Base-by-base conservation (phyloP, 2,888 invertebrate species). In the Agonopterix heracliana region DNA sequence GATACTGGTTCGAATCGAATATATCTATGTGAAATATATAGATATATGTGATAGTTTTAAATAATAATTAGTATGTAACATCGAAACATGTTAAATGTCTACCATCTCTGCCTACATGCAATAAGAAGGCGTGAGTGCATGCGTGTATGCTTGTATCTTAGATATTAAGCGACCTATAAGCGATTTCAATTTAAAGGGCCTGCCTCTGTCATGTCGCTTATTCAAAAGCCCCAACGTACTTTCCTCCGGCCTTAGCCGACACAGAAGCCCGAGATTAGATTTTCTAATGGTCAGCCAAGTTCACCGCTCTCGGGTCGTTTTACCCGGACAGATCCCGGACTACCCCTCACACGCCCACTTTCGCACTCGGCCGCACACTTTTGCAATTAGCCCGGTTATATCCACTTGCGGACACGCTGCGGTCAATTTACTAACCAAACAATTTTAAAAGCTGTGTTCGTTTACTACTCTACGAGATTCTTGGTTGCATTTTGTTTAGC, bases 221-320 rank as follows among this genome's bases (percentile, higher is more conserved):
- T 26, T 26, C 26, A 26, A 26, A 26, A 26, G 26, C 26, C 26
- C 26, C 34, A 40, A 4, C 34, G 54, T 45, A 68, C 56, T 68
- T 61, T 55, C 54, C 35, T 47, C 9, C 45, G 34, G 1, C 68
- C 48, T 44, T 51, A 61, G 64, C 63, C 64, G 57, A 67, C 62
- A 71, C 73, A 74, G 71, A 66, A 73, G 74, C 70, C 59, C 64
- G 57, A 70, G 71, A 72, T 74, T 72, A 71, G 64, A 71, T 74
- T 74, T 74, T 71, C 70, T 74, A 70, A 74, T 74, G 63, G 61
- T 64, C 55, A 63, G 60, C 64, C 55, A 63, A 65, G 71, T 71
- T 71, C 71, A 69, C 58, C 68, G 66, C 66, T 71, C 73, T 64
- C 48, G 40, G 66, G 70, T 70, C 65, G 63, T 55, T 50, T 54